Percentiles rank a stretch among this genome's conserved stretches.
phyloP scores from a whole-genome alignment of 2,113 vertebrate species.

The Struthio camelus region DNA sequence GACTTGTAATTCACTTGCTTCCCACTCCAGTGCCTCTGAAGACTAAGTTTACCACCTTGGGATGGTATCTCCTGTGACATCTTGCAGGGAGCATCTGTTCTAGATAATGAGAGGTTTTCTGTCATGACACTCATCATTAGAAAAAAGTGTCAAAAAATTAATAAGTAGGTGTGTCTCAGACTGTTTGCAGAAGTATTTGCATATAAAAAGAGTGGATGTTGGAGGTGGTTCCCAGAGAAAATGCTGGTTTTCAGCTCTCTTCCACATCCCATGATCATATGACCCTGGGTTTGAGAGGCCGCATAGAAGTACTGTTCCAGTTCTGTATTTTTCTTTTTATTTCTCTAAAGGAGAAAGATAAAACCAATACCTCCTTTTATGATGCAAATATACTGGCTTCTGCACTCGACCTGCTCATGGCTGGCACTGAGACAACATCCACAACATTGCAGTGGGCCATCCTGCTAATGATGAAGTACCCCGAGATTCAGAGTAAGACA shows the following conservation, averaged over 20 bases:
- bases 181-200: background rate
- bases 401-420: conserved; percentile 80
- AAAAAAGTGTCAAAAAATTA: background rate
- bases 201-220: background rate
- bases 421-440: conserved; percentile 85
- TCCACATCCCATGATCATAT: background rate
- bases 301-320: background rate
- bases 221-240: background rate
- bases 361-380: conserved; percentile 43
- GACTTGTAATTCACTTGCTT: background rate
- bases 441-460: conserved; percentile 82
- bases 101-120: background rate
- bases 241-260: background rate
- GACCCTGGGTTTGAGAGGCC: background rate
- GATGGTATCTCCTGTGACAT: background rate
- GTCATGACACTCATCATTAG: background rate
- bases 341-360: conserved; percentile 30
- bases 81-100: background rate
- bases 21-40: background rate
- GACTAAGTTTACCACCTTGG: background rate
- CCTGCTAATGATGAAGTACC: conserved; percentile 80
- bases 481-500: conserved; percentile 73
- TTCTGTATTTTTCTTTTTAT: background rate
- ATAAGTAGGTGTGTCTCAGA: background rate
- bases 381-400: conserved; percentile 77